These are phyloP conservation scores for Gonioctena quinquepunctata DNA, from an alignment of 1,140 invertebrate genomes.

Conservation along the genomic window DNA sequence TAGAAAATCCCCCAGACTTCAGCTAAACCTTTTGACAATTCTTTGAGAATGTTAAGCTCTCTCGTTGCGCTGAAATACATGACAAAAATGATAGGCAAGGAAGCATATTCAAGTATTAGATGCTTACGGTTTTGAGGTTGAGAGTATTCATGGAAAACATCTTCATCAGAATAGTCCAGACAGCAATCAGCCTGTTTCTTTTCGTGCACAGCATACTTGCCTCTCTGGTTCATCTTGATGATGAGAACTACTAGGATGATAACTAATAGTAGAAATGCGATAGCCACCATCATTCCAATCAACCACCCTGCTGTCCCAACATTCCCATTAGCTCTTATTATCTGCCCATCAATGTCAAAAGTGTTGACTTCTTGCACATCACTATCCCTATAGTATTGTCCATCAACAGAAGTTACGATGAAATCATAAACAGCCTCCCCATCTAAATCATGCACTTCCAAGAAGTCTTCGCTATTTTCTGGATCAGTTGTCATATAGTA, in stretches of 20 bases:
- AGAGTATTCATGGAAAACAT: constrained; percentile 93
- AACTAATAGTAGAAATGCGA: constrained; percentile 88
- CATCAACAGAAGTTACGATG: constrained; percentile 89
- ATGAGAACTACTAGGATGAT: constrained; percentile 95
- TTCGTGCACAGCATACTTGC: constrained; percentile 95
- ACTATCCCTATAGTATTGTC: constrained; percentile 74
- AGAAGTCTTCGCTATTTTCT: constrained; percentile 70
- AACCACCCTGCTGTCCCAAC: constrained; percentile 93
- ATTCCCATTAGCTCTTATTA: constrained; percentile 71
- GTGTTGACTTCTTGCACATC: constrained; percentile 78
- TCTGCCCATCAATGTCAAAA: constrained; percentile 69
- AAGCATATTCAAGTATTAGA: too few relatives aligned
- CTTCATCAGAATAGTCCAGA: constrained; percentile 86
- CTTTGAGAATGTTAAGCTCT: too few relatives aligned
- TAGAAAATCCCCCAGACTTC: too few relatives aligned
- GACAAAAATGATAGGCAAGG: too few relatives aligned
- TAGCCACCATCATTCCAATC: constrained; percentile 94
- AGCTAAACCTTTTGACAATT: too few relatives aligned
- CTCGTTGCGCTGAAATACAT: too few relatives aligned
- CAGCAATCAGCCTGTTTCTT: constrained; percentile 89
- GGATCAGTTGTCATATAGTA: constrained; percentile 64
- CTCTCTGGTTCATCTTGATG: constrained; percentile 89
- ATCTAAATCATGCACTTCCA: constrained; percentile 71
- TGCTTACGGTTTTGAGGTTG: constrained; percentile 82
- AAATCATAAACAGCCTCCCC: constrained; percentile 89